Conservation (phyloP, 2,797 vertebrate species). For the Allobates femoralis region DNA sequence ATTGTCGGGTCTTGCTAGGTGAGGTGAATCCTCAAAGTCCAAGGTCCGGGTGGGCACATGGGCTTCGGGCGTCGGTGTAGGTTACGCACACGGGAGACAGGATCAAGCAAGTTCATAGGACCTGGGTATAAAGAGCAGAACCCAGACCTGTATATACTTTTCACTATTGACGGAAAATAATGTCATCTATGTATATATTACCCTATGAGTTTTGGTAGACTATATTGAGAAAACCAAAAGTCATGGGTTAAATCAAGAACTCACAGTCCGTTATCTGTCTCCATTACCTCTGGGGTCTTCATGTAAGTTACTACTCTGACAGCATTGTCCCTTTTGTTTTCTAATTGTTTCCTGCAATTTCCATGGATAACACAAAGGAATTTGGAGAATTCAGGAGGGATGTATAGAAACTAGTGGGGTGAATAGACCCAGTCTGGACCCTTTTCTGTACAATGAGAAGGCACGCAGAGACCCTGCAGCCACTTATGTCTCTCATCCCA, state of each 20-base stretch:
- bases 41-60: no score
- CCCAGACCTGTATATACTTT: no score
- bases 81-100: no score
- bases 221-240: no score
- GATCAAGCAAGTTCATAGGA: no score
- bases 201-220: no score
- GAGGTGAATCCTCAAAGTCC: no score
- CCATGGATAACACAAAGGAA: conserved; percentile 52
- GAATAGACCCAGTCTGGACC: conserved; percentile 16
- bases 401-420: background rate
- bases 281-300: conserved; percentile 20
- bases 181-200: no score
- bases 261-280: background rate
- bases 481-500: conserved; percentile 19
- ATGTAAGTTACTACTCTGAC: conserved; percentile 1
- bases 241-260: conserved; percentile 32
- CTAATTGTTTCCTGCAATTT: conserved; percentile 53
- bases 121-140: no score
- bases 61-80: no score
- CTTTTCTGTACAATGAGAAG: background rate
- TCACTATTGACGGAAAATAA: no score
- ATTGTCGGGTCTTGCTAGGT: no score
- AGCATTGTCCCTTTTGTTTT: conserved; percentile 42
- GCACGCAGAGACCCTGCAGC: conserved; percentile 5
- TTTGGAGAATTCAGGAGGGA: conserved; percentile 26